A percentile compares a stretch with the other conserved stretches of the same genome.
phyloP scores from a whole-genome alignment of 2,797 vertebrate genomes.

The Neostethus bicornis region DNA sequence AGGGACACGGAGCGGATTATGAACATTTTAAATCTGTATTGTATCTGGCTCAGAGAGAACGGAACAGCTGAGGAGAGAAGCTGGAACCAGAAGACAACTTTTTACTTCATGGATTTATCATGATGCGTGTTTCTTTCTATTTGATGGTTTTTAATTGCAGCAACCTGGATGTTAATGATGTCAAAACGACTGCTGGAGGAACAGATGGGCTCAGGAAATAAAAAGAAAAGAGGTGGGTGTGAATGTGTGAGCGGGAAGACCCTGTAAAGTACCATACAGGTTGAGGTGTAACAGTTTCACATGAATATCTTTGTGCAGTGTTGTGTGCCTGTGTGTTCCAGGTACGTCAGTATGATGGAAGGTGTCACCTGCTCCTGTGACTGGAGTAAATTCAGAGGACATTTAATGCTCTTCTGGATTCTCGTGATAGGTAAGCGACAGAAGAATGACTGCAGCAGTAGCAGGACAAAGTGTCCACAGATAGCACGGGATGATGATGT shows the following conservation, averaged over 20 bases:
- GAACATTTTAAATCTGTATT: conserved; percentile 69
- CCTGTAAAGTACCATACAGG: too few species aligned
- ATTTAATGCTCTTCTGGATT: conserved; percentile 52
- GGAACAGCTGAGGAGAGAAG: conserved; percentile 10
- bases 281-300: too few species aligned
- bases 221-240: conserved; percentile 34
- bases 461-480: too few species aligned
- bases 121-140: too few species aligned
- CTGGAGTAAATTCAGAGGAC: conserved; percentile 4
- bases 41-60: conserved; percentile 52
- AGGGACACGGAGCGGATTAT: conserved; percentile 63
- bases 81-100: neutral
- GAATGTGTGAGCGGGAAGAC: neutral
- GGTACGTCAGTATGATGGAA: conserved; percentile 39
- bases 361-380: conserved; percentile 11
- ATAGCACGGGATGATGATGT: too few species aligned
- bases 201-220: conserved; percentile 25
- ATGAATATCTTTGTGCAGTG: neutral
- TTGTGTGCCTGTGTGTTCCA: conserved; percentile 5
- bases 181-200: neutral
- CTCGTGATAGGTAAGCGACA: conserved; percentile 61
- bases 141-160: neutral
- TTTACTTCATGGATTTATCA: too few species aligned
- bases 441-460: too few species aligned
- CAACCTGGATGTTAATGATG: neutral